Evolutionary conservation across 2,113 vertebrate species (phyloP).

Genomic region (Heterotis niloticus): DNA sequence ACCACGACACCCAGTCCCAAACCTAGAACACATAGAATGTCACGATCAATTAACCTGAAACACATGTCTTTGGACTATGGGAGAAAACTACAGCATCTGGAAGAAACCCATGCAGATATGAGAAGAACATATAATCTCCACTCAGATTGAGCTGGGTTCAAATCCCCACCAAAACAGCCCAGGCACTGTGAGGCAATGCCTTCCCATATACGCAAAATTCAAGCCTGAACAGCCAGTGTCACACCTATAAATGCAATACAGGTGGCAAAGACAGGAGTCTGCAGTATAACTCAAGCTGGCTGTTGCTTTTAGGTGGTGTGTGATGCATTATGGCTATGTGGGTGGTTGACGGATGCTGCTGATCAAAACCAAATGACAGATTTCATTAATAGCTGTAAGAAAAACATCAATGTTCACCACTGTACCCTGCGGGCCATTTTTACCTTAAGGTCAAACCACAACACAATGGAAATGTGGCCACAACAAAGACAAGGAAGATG

Average conservation of each 20-base stretch:
- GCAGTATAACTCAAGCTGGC: neutral
- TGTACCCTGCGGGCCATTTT: slow-evolving; percentile 8
- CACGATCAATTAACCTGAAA: no score
- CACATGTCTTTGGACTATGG: no score
- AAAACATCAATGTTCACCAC: slow-evolving; percentile 3
- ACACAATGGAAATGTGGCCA: neutral
- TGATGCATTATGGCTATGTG: neutral
- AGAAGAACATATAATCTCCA: no score
- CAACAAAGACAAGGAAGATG: neutral
- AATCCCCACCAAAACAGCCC: no score
- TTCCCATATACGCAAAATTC: no score
- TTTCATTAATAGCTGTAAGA: neutral
- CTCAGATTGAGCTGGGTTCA: no score
- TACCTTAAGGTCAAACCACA: slow-evolving; percentile 23
- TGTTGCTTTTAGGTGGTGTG: neutral
- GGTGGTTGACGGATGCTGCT: neutral
- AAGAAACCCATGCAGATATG: no score
- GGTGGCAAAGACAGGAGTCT: neutral
- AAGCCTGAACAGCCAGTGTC: no score
- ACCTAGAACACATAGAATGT: no score
- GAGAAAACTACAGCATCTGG: no score
- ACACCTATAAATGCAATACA: neutral
- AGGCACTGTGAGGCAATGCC: no score
- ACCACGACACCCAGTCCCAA: no score
- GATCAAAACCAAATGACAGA: slow-evolving; percentile 22